Conservation (phyloP, 2,888 invertebrate species). For the Tinea pellionella region DNA sequence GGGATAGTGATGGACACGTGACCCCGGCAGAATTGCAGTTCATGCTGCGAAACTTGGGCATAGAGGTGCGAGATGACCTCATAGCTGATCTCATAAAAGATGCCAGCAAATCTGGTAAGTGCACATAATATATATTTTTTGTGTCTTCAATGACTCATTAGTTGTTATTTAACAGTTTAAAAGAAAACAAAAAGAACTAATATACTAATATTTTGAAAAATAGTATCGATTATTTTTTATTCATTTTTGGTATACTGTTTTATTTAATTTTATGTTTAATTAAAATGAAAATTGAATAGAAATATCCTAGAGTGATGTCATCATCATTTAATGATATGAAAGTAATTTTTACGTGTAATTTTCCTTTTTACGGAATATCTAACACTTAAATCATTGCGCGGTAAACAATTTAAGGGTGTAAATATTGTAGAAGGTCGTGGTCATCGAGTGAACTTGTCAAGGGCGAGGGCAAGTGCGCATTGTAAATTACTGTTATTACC, state of each 20-base stretch:
- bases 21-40: constrained; percentile 80
- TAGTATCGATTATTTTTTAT: too few species aligned
- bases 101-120: constrained; percentile 78
- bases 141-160: background rate
- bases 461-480: background rate
- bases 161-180: too few species aligned
- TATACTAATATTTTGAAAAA: too few species aligned
- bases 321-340: too few species aligned
- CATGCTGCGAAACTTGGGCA: constrained; percentile 83
- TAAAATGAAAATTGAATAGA: too few species aligned
- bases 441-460: background rate
- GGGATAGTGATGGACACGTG: constrained; percentile 82
- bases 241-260: too few species aligned
- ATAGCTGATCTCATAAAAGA: constrained; percentile 79
- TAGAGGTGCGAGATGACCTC: constrained; percentile 79
- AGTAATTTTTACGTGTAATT: background rate
- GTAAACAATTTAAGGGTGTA: background rate
- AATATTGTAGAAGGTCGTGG: constrained; percentile 1
- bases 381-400: background rate
- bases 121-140: constrained; percentile 11
- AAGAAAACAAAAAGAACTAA: too few species aligned
- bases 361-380: background rate
- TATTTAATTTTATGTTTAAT: too few species aligned
- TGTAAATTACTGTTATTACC: background rate
- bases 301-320: too few species aligned